Percentiles rank a stretch among this genome's conserved stretches.
Conservation (phyloP, 2,113 vertebrate genomes). For the Sinocyclocheilus anshuiensis region DNA sequence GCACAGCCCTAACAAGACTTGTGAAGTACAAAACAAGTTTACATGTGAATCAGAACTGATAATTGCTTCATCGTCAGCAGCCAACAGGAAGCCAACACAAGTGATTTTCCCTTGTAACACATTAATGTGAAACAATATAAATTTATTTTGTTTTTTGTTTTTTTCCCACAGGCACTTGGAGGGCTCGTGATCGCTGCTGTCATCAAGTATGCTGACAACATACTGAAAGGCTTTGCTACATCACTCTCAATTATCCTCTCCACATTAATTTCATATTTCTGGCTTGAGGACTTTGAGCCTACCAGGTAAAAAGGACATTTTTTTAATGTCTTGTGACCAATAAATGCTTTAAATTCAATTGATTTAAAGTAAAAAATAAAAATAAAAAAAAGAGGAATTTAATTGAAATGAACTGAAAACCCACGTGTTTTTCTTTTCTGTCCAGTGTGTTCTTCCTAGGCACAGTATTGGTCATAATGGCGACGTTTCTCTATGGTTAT, state of each 20-base stretch:
- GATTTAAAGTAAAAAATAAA: not conserved
- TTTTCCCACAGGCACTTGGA: slow-evolving; percentile 86
- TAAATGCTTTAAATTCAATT: not conserved
- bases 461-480: slow-evolving; percentile 88
- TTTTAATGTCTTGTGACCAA: not conserved
- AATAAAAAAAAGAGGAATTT: not conserved
- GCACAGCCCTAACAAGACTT: no score
- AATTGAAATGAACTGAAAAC: not conserved
- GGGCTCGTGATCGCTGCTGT: slow-evolving; percentile 96
- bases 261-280: slow-evolving; percentile 96
- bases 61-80: not conserved
- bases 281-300: slow-evolving; percentile 93
- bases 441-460: slow-evolving; percentile 92
- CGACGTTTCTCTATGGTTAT: slow-evolving; percentile 95
- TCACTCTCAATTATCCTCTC: slow-evolving; percentile 98
- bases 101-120: not conserved
- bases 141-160: not conserved
- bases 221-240: slow-evolving; percentile 97
- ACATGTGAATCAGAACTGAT: not conserved
- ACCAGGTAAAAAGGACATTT: slow-evolving; percentile 77
- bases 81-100: not conserved
- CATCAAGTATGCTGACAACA: slow-evolving; percentile 72
- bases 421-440: not conserved
- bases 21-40: no score
- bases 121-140: not conserved